These are phyloP conservation scores for Syngnathoides biaculeatus DNA, from an alignment of 2,113 vertebrate species.

Conservation along the genomic window DNA sequence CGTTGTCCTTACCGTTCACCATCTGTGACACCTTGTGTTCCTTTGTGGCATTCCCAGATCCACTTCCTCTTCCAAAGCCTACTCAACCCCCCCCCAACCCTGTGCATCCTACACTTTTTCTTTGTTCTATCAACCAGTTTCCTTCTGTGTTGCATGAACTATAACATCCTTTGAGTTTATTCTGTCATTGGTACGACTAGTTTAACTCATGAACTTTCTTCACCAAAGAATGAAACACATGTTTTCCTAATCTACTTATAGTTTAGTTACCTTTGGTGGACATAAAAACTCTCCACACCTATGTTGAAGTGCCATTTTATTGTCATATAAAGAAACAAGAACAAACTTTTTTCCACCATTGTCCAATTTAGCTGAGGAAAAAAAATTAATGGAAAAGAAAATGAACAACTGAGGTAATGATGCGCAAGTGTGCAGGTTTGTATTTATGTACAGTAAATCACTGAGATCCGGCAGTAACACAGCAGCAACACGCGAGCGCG, in stretches of 20 bases:
- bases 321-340: not conserved
- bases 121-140: conserved; percentile 42
- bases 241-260: conserved; percentile 16
- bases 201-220: conserved; percentile 59
- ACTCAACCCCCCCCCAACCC: conserved; percentile 25
- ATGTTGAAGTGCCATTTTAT: not conserved
- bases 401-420: no score
- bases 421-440: no score
- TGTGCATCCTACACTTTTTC: conserved; percentile 24
- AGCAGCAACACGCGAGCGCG: no score
- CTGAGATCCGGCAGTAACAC: no score
- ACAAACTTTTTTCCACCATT: not conserved
- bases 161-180: conserved; percentile 53
- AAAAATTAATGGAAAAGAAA: no score
- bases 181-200: conserved; percentile 30
- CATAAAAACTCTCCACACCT: not conserved
- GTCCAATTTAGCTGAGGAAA: no score
- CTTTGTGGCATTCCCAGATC: conserved; percentile 71
- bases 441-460: no score
- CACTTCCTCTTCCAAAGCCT: conserved; percentile 38
- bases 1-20: conserved; percentile 69
- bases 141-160: conserved; percentile 70
- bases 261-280: not conserved
- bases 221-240: not conserved
- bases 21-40: conserved; percentile 74